Base-by-base conservation (phyloP, 2,113 vertebrate species). In the Stictonetta naevosa region DNA sequence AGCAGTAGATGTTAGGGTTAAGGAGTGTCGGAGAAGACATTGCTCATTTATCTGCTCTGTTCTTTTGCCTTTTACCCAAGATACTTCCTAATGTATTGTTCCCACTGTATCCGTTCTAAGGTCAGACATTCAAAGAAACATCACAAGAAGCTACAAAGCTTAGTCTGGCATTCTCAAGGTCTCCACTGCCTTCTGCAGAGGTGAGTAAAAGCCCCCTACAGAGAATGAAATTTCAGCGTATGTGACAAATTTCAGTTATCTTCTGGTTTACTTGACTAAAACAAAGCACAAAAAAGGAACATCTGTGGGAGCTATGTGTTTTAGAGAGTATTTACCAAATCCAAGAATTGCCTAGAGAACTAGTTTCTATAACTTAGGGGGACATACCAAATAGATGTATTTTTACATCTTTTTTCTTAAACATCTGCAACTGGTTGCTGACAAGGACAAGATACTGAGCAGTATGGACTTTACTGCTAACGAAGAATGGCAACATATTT, bases 141-240 rank as follows among this genome's bases (percentile, higher is more conserved):
- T 99, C 99, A 3, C 98, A 98, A 79, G 99, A 99, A 97, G 99
- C 98, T 83, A 99, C 98, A 4, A 98, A 98, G 92, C 97, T 99
- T 90, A 99, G 98, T 36, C 87, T 98, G 76, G 98, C 97, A 16
- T 99, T 99, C 94, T 98, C 98, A 40, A 97, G 97, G 73, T 96
- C 98, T 5, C 98, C 98, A 0, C 67, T 96, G 89, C 98, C 98
- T 1, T 98, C 98, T 56, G 94, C 97, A 36, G 97, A 99, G 98
- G 99, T 99, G 93, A 75, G 97, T 78, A 33, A 46, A 36, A 81
- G 20, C 25, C 40, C 29, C 59, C 2, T 6, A 5, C 28, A 75
- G 56, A 20, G 31, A 63, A 2, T 22, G 64, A 68, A 66, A 44
- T 21, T 71, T 38, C 63, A 28, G 19, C 7, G 4, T 44, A 18